Conservation (phyloP, 2,113 vertebrate genomes). For the Lontra canadensis region DNA sequence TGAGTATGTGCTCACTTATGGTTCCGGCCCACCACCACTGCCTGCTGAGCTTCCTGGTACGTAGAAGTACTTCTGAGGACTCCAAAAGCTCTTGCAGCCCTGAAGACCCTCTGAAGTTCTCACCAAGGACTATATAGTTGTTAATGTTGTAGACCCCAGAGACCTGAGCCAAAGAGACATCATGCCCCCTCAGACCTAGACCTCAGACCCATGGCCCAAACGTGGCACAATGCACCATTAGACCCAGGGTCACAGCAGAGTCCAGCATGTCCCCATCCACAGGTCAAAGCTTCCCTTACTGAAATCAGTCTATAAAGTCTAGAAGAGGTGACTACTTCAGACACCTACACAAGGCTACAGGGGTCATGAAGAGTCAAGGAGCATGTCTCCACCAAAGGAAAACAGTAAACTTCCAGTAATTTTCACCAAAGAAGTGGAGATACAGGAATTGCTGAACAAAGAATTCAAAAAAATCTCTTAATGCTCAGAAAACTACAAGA, state of each 20-base stretch:
- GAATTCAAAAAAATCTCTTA: background rate
- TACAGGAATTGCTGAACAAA: background rate
- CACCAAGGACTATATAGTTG: background rate
- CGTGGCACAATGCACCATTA: background rate
- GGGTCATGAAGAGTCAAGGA: background rate
- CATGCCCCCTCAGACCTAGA: background rate
- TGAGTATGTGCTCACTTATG: background rate
- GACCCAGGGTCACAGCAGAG: background rate
- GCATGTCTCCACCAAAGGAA: background rate
- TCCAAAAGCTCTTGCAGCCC: background rate
- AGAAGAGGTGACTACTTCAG: background rate
- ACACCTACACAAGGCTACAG: background rate
- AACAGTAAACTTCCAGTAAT: background rate
- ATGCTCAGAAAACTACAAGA: background rate
- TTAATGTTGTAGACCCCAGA: background rate
- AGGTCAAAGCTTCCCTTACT: background rate
- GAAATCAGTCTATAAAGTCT: background rate
- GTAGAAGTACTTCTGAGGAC: background rate
- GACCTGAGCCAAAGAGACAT: background rate
- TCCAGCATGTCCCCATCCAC: background rate
- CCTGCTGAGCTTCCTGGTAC: background rate
- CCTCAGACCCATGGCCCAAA: background rate
- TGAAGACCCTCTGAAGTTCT: background rate
- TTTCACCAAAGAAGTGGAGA: background rate
- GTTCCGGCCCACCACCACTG: background rate